Base-by-base conservation (phyloP, 1,140 invertebrate genomes). In the Linepithema humile region DNA sequence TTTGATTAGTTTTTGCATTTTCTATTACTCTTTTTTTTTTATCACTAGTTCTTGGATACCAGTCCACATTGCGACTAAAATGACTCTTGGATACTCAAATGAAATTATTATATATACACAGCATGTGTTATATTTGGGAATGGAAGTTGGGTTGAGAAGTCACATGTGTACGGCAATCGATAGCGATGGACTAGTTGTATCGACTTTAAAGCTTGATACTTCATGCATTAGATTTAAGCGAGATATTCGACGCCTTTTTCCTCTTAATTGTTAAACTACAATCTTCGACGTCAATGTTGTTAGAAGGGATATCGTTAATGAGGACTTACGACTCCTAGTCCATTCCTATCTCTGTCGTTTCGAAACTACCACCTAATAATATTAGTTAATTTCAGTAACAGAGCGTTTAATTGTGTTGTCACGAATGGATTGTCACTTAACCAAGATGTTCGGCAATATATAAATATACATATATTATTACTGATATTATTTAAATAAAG, bases 401-500 rank as follows among this genome's bases (percentile, higher is more conserved):
- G 57, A 88, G 43, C 57, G 48, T 83, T 84, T 26, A 55, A 89
- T 82, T 72, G 57, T 67, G 67, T 70, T 85, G 74, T 89, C 69
- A 86, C 48, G 53, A 78, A 83, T 72, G 62, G 86, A 72, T 87
- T 90, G 87, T 89, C 89, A 85, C 77, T 85, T 87, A 65, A 85
- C 70, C 89, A 78, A 90, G 67, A 82, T 70, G 74, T 88, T 89
- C 72, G 87, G 86, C 78, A 82, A 90, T 90, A 88, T 85, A 85
- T 73, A 32, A 83, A 80, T 87, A 88, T 67, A 77, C 50, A 48
- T 75, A 75, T 83, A 87, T 82, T 83, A 88, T 86, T 87, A 89
- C 20, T 89, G 78, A 88, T 87, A 90, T 90, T 85, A 91, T 91
- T 91, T 91, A 88, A 91, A 91, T 91, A 91, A 90, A 91, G 65